Evolutionary conservation across 2,888 invertebrate genomes (phyloP).

Genomic region (Belgica antarctica): DNA sequence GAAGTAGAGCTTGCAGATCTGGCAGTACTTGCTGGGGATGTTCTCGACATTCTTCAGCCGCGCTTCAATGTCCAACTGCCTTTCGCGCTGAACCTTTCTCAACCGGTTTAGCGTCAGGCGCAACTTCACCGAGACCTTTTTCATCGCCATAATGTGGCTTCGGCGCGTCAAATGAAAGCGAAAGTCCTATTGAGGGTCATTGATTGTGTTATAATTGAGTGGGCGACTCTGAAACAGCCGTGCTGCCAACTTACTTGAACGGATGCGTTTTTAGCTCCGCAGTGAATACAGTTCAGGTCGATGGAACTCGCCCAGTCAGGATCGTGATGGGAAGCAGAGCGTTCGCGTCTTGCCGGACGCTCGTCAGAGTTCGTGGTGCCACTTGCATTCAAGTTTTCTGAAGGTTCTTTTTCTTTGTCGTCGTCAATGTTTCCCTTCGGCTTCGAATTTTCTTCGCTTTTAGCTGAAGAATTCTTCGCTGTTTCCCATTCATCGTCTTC

Average conservation of each 20-base stretch:
- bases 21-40: slow-evolving; percentile 67
- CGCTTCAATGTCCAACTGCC: slow-evolving; percentile 75
- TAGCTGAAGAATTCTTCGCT: background rate
- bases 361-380: background rate
- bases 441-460: background rate
- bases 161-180: slow-evolving; percentile 69
- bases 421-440: background rate
- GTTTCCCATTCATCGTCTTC: slow-evolving; percentile 26
- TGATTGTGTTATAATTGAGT: background rate
- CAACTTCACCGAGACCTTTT: slow-evolving; percentile 48
- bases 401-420: background rate
- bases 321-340: background rate
- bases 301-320: background rate
- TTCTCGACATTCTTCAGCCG: slow-evolving; percentile 60
- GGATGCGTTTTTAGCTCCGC: background rate
- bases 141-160: slow-evolving; percentile 71
- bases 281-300: slow-evolving; percentile 30
- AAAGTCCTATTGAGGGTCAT: slow-evolving; percentile 60
- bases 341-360: background rate
- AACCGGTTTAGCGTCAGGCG: slow-evolving; percentile 64
- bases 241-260: slow-evolving; percentile 33
- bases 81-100: slow-evolving; percentile 75
- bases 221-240: too few relatives aligned
- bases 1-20: slow-evolving; percentile 72
- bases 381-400: background rate